These are phyloP conservation scores for Psittacula derbiana DNA, from an alignment of 2,797 vertebrate genomes.

Conservation along the genomic window DNA sequence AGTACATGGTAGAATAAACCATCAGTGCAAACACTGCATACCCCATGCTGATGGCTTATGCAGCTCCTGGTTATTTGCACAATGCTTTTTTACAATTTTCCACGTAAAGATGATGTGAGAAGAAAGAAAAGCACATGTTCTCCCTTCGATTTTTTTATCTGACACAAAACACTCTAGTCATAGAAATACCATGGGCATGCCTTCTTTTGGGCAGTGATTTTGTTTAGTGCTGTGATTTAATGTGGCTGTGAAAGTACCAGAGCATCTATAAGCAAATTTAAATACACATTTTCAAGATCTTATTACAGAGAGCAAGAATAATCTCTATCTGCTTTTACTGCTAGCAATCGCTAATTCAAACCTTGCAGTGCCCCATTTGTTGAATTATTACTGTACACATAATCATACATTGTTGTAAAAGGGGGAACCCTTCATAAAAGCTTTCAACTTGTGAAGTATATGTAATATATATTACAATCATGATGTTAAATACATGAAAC, in stretches of 20 bases:
- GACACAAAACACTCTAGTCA: not conserved
- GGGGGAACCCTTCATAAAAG: constrained; percentile 50
- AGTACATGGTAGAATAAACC: constrained; percentile 1
- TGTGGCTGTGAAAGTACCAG: constrained; percentile 12
- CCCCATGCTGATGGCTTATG: not conserved
- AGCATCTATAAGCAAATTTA: constrained; percentile 39
- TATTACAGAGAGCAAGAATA: constrained; percentile 46
- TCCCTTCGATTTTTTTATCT: not conserved
- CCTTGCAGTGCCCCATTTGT: constrained; percentile 53
- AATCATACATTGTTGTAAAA: constrained; percentile 58
- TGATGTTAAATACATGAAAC: constrained; percentile 66
- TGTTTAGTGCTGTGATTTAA: constrained; percentile 35
- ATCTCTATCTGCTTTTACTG: constrained; percentile 41
- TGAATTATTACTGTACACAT: constrained; percentile 63
- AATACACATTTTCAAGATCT: constrained; percentile 33
- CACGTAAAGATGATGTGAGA: not conserved
- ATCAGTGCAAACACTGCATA: constrained; percentile 11
- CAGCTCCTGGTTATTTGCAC: constrained; percentile 25
- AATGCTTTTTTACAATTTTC: constrained; percentile 1
- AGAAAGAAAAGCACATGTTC: not conserved
- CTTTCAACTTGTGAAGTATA: constrained; percentile 45
- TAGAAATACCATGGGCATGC: not conserved
- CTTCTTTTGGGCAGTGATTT: constrained; percentile 13
- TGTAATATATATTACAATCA: constrained; percentile 51
- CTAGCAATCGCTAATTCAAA: constrained; percentile 49